Evolutionary conservation across 1,140 invertebrate genomes (phyloP).

Genomic region (Aphelinus certus): DNA sequence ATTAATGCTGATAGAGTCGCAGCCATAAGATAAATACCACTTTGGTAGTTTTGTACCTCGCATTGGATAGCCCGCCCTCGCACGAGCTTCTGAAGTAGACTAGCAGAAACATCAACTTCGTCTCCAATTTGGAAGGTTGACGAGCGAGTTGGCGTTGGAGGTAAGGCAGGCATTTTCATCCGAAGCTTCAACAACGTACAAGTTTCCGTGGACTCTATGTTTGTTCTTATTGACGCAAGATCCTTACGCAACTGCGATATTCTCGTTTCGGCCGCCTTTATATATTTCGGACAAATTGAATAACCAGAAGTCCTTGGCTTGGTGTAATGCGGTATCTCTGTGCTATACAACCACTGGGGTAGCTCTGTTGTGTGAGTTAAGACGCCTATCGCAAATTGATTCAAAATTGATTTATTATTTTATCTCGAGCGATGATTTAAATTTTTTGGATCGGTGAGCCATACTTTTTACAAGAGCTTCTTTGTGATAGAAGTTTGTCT

Average conservation of each 20-base stretch:
- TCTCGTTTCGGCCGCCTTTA: background rate
- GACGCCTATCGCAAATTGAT: too few relatives aligned
- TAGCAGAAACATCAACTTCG: constrained; percentile 67
- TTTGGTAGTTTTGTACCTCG: constrained; percentile 62
- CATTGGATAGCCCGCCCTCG: constrained; percentile 75
- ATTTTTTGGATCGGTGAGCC: too few relatives aligned
- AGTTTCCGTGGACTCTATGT: background rate
- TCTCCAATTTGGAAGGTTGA: constrained; percentile 57
- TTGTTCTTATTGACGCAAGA: background rate
- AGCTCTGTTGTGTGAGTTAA: background rate
- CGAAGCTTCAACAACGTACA: constrained; percentile 43
- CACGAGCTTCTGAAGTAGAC: constrained; percentile 73
- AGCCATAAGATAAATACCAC: background rate
- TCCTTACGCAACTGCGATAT: background rate
- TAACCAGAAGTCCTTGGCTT: background rate
- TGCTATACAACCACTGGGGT: background rate
- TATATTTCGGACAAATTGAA: too few relatives aligned
- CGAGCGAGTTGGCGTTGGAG: constrained; percentile 66
- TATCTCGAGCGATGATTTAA: too few relatives aligned
- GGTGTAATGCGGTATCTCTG: background rate
- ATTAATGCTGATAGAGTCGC: too few relatives aligned
- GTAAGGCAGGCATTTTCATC: constrained; percentile 60
- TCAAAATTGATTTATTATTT: too few relatives aligned
- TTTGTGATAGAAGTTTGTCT: constrained; percentile 14
- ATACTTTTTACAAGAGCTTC: background rate